A percentile compares a stretch with the other conserved stretches of the same genome.
These are phyloP conservation scores for Caenorhabditis afra DNA, from an alignment of 2,888 invertebrate genomes.

Conservation along the genomic window DNA sequence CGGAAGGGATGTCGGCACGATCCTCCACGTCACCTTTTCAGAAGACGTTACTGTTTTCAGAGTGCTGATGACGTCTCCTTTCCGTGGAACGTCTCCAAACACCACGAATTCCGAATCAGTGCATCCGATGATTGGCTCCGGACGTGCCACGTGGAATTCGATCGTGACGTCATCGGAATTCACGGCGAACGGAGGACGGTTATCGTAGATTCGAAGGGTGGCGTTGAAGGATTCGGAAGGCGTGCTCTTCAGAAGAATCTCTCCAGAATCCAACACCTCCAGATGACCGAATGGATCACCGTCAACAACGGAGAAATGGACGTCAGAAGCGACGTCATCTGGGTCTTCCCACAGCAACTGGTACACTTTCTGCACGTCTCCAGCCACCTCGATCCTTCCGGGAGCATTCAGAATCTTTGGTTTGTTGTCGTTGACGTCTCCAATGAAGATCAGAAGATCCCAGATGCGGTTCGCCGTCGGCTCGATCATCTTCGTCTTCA, in stretches of 20 bases:
- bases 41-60: conserved; percentile 1
- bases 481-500: conserved; percentile 58
- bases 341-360: conserved; percentile 21
- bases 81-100: conserved; percentile 8
- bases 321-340: conserved; percentile 24
- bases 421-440: conserved; percentile 48
- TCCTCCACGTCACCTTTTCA: conserved; percentile 52
- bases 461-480: conserved; percentile 31
- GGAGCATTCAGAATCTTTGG: conserved; percentile 47
- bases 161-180: conserved; percentile 41
- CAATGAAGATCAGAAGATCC: conserved; percentile 41
- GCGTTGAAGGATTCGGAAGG: conserved; percentile 45
- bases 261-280: conserved; percentile 34
- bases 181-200: conserved; percentile 37
- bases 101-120: conserved; percentile 10
- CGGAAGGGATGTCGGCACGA: conserved; percentile 52
- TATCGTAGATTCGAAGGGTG: conserved; percentile 39
- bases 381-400: neutral
- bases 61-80: conserved; percentile 1
- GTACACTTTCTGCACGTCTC: conserved; percentile 5
- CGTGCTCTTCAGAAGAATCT: neutral
- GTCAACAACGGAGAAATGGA: conserved; percentile 25
- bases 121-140: neutral
- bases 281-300: conserved; percentile 37
- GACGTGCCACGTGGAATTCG: conserved; percentile 9